Evolutionary conservation across 2,113 vertebrate genomes (phyloP), one percentile per base, ranked within the genome.

Genomic region (Bombycilla garrulus): DNA sequence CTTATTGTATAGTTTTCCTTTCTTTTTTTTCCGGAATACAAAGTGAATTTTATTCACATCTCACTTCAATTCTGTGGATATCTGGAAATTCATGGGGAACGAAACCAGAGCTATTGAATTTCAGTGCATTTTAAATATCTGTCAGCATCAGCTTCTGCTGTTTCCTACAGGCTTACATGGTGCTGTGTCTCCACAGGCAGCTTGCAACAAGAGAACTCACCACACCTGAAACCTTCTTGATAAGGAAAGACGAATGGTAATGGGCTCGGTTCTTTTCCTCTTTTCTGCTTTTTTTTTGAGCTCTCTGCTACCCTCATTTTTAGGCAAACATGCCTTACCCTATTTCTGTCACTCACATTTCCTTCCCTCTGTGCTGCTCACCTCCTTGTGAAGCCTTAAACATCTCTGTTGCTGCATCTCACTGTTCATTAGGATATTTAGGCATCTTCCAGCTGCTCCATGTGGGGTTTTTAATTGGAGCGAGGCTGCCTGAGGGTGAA

Each of bases 391-490:
- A 72, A 88, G 36, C 42, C 1, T 5, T 79, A 77, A 90, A 88
- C 50, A 20, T 53, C 47, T 78, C 20, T 82, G 79, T 82, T 82
- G 45, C 48, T 85, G 5, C 12, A 21, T 72, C 61, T 79, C 15
- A 8, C 44, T 73, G 45, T 84, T 96, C 73, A 80, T 92, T 83
- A 71, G 66, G 80, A 47, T 79, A 48, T 81, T 95, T 79, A 92
- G 80, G 54, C 65, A 62, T 82, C 62, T 88, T 91, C 58, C 80
- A 95, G 86, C 45, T 89, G 81, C 51, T 86, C 81, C 58, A 87
- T 92, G 70, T 92, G 86, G 15, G 50, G 26, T 65, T 87, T 93
- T 85, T 80, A 94, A 91, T 88, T 92, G 81, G 54, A 92, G 70
- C 48, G 82, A 84, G 53, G 45, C 51, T 88, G 89, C 87, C 81